These are phyloP conservation scores for Phenganax subtilis DNA, from an alignment of 92 coral and sea anemone species.

Conservation along the genomic window DNA sequence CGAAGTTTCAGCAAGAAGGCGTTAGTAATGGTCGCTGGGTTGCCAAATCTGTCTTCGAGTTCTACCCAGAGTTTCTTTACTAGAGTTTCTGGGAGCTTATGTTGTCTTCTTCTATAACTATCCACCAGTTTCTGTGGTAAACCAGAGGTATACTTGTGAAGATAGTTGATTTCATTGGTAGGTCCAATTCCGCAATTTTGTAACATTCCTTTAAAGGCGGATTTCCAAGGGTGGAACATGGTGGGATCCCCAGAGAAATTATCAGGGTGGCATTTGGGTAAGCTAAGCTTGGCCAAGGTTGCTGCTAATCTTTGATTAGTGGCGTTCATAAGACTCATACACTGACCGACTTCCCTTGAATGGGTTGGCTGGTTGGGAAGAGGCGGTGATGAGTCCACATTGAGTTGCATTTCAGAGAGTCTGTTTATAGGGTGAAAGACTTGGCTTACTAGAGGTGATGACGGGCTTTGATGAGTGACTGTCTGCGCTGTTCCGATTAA, in stretches of 20 bases:
- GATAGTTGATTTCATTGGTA: constrained; percentile 48
- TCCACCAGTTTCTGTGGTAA: constrained; percentile 45
- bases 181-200: constrained; percentile 45
- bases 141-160: constrained; percentile 49
- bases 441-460: background rate
- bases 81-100: constrained; percentile 43
- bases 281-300: constrained; percentile 37
- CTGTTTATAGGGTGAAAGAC: background rate
- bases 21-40: constrained; percentile 47
- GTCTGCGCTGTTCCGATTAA: background rate
- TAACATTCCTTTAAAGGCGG: constrained; percentile 54
- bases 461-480: background rate
- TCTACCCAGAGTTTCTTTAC: constrained; percentile 49
- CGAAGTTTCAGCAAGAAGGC: constrained; percentile 42
- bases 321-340: constrained; percentile 25
- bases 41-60: constrained; percentile 51
- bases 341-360: background rate
- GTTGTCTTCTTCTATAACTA: constrained; percentile 46
- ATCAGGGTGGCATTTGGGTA: constrained; percentile 54
- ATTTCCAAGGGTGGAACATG: constrained; percentile 30
- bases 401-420: constrained; percentile 1
- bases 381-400: background rate
- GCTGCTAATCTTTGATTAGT: constrained; percentile 37
- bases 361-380: background rate
- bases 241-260: constrained; percentile 41